A percentile compares a stretch with the other conserved stretches of the same genome.
These are phyloP conservation scores for Drosophila rufa DNA, from an alignment of 1,140 invertebrate species.

Conservation along the genomic window DNA sequence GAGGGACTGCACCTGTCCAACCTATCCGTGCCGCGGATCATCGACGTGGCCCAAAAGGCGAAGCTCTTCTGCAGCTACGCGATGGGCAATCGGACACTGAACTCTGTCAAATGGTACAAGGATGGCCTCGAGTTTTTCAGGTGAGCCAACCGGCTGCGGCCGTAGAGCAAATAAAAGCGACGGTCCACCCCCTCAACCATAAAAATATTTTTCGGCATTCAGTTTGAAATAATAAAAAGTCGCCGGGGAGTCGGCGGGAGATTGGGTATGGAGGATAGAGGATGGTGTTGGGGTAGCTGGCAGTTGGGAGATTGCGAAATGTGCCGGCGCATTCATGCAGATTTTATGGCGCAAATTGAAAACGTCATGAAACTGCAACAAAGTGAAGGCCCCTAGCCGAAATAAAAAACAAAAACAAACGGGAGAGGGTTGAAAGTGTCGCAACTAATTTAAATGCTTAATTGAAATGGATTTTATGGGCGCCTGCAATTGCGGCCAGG, in stretches of 20 bases:
- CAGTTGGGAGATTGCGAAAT: conserved; percentile 18
- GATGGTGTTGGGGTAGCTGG: background rate
- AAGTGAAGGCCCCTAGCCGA: conserved; percentile 40
- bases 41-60: conserved; percentile 86
- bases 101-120: conserved; percentile 94
- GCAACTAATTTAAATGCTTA: conserved; percentile 85
- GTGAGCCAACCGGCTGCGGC: conserved; percentile 83
- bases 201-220: conserved; percentile 75
- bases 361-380: conserved; percentile 82
- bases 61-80: conserved; percentile 87
- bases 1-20: conserved; percentile 77
- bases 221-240: conserved; percentile 74
- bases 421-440: conserved; percentile 61
- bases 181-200: conserved; percentile 21
- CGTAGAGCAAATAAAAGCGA: conserved; percentile 68
- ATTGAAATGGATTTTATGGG: conserved; percentile 84
- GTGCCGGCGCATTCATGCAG: conserved; percentile 79
- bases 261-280: background rate
- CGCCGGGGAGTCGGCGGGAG: conserved; percentile 19
- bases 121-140: conserved; percentile 91
- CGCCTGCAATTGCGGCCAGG: conserved; percentile 68
- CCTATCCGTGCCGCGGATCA: conserved; percentile 85
- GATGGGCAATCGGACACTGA: conserved; percentile 88
- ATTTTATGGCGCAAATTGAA: conserved; percentile 83
- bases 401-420: conserved; percentile 7